phyloP scores from a whole-genome alignment of 2,113 vertebrate species.

The Chamaetylas fuelleborni region DNA sequence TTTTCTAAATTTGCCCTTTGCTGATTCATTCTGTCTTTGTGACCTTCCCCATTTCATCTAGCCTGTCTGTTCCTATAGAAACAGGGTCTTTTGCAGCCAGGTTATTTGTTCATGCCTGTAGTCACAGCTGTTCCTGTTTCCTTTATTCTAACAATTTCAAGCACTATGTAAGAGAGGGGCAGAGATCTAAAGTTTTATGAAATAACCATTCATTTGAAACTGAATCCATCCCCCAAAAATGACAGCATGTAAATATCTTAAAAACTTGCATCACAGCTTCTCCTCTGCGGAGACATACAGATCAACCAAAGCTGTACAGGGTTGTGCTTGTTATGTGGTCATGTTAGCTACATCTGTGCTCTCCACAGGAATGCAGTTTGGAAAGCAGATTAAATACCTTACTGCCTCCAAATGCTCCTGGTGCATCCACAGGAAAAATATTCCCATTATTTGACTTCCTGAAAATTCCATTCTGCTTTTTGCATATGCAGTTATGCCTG shows the following conservation, averaged over 20 bases:
- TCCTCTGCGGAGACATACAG: neutral
- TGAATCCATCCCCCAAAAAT: neutral
- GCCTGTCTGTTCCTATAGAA: constrained; percentile 59
- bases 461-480: neutral
- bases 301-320: neutral
- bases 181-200: neutral
- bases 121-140: neutral
- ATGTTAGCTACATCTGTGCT: neutral
- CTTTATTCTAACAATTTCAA: constrained; percentile 16
- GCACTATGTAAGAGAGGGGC: neutral
- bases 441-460: neutral
- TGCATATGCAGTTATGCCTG: neutral
- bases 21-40: constrained; percentile 29
- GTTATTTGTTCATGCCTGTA: neutral
- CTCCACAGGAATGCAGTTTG: neutral
- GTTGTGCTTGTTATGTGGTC: neutral
- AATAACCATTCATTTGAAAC: neutral
- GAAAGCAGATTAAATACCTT: neutral
- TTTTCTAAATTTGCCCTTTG: constrained; percentile 4
- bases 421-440: neutral
- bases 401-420: neutral
- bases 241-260: neutral
- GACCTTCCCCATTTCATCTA: constrained; percentile 38
- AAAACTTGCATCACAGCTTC: neutral
- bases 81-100: neutral